phyloP scores from a whole-genome alignment of 2,888 invertebrate genomes.

The Scaptomyza parva region DNA sequence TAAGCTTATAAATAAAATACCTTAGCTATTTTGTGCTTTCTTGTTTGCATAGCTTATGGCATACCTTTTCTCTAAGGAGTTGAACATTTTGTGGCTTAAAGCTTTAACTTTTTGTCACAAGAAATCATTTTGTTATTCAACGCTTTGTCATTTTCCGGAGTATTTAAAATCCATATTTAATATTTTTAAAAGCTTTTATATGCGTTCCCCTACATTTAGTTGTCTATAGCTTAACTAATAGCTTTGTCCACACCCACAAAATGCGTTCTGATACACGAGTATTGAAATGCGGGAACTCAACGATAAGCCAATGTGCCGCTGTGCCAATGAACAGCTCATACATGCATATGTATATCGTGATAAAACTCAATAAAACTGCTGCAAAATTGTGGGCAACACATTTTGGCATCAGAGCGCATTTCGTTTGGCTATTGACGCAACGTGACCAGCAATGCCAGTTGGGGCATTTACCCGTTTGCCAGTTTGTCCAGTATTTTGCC shows the following conservation, averaged over 20 bases:
- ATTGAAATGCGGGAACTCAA: not conserved
- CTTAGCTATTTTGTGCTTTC: not conserved
- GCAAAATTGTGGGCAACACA: slow-evolving; percentile 54
- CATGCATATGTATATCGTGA: slow-evolving; percentile 5
- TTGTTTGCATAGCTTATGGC: not conserved
- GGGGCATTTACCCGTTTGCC: slow-evolving; percentile 54
- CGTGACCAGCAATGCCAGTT: slow-evolving; percentile 62
- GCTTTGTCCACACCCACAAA: slow-evolving; percentile 4
- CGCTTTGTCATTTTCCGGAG: too few relatives aligned
- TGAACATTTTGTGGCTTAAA: not conserved
- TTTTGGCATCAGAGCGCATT: slow-evolving; percentile 69
- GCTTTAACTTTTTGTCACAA: too few relatives aligned
- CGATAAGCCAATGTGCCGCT: not conserved
- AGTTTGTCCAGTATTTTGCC: slow-evolving; percentile 11
- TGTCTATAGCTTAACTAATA: not conserved
- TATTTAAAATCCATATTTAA: slow-evolving; percentile 2
- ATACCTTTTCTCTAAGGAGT: not conserved
- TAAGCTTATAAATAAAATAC: not conserved
- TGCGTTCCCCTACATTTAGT: not conserved
- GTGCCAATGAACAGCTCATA: slow-evolving; percentile 1
- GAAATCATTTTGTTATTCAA: not conserved
- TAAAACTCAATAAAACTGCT: slow-evolving; percentile 7
- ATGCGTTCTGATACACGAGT: slow-evolving; percentile 1
- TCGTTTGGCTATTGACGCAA: slow-evolving; percentile 71
- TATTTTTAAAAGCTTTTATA: not conserved